Base-by-base conservation (phyloP, 2,888 invertebrate species). In the Coelinius sp. region DNA sequence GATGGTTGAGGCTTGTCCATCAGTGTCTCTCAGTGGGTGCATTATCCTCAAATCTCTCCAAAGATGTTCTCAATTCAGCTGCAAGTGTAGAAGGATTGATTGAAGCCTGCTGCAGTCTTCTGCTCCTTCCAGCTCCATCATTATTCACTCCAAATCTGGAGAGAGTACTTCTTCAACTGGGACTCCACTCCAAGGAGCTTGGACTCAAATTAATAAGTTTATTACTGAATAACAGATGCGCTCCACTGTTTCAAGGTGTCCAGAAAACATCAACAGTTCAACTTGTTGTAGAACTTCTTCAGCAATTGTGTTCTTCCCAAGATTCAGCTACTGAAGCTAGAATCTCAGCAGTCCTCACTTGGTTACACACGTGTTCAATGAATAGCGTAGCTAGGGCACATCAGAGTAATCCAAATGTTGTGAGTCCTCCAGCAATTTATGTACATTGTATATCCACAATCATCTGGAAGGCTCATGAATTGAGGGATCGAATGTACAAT, bases 401-500 rank as follows among this genome's bases (percentile, higher is more conserved):
- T 8, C 75, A 73, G 12, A 80, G 78, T 35, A 81, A 79, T 49
- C 68, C 73, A 12, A 83, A 81, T 68, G 59, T 78, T 24, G 78
- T 82, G 35, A 82, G 79, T 71, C 88, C 90, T 56, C 89, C 90
- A 0, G 91, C 92, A 17, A 89, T 88, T 46, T 91, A 93, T 78
- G 89, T 94, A 63, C 95, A 95, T 80, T 94, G 94, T 74, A 92
- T 95, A 53, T 94, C 97, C 3, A 93, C 95, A 44, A 94, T 97
- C 56, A 88, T 95, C 74, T 95, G 94, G 94, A 91, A 92, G 24
- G 90, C 93, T 12, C 92, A 93, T 81, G 91, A 92, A 76, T 90
- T 92, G 14, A 79, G 80, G 53, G 89, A 90, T 70, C 88, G 92
- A 12, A 88, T 91, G 49, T 91, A 92, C 12, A 91, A 94, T 82